phyloP scores from a whole-genome alignment of 2,888 invertebrate genomes.

The Timema podura region DNA sequence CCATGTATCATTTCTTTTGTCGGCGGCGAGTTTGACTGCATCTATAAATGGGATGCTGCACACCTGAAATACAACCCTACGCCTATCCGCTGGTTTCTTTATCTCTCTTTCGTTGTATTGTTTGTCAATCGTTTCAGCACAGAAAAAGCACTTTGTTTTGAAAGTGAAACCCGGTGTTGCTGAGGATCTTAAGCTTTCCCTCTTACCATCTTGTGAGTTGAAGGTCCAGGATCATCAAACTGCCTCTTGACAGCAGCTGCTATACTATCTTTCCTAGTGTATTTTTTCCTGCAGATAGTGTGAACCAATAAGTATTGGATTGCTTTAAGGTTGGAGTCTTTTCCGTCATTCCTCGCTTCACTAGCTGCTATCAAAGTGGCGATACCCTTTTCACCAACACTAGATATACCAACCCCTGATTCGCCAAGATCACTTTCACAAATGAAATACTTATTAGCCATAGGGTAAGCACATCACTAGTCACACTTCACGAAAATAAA shows the following conservation, averaged over 20 bases:
- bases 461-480: neutral
- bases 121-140: constrained; percentile 9
- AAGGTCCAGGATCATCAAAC: neutral
- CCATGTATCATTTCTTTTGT: neutral
- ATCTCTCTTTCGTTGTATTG: neutral
- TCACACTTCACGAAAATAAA: neutral
- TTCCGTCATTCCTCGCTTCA: neutral
- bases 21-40: neutral
- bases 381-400: neutral
- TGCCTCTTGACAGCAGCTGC: neutral
- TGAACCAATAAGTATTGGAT: neutral
- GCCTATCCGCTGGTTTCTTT: neutral
- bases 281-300: constrained; percentile 1
- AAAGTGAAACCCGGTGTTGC: neutral
- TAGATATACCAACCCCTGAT: neutral
- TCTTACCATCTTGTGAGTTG: constrained; percentile 5
- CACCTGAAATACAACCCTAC: neutral
- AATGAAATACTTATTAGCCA: neutral
- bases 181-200: neutral
- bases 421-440: neutral
- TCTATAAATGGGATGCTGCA: neutral
- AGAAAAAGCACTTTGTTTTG: neutral
- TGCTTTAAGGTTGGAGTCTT: neutral
- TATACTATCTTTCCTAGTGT: constrained; percentile 3
- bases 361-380: neutral